Percentiles rank a stretch among this genome's conserved stretches.
Evolutionary conservation across 2,113 vertebrate genomes (phyloP).

Genomic region (Ailuropoda melanoleuca): DNA sequence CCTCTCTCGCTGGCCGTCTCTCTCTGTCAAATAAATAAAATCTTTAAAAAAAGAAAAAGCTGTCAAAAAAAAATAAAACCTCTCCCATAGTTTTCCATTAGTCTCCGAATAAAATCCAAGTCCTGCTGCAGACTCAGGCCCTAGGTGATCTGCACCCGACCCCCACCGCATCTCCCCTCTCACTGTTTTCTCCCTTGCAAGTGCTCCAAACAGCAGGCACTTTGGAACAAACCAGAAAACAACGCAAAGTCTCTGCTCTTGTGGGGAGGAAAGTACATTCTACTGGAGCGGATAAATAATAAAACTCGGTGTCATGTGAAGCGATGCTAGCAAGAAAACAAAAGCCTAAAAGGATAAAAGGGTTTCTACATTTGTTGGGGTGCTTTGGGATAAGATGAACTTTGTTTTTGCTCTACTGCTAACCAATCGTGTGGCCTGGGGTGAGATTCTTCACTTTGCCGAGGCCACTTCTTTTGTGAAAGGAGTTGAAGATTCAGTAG

Average conservation of each 20-base stretch:
- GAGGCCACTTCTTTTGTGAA: background rate
- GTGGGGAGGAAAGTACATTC: background rate
- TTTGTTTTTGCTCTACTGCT: background rate
- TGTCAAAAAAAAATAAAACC: background rate
- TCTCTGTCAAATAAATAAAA: too few relatives aligned
- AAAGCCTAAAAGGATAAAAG: background rate
- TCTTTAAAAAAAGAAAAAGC: too few relatives aligned
- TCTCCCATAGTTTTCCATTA: background rate
- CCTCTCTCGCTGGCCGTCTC: too few relatives aligned
- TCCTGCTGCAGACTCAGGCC: background rate
- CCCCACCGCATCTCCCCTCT: background rate
- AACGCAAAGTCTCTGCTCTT: background rate
- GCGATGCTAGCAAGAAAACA: background rate
- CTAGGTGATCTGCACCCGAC: background rate
- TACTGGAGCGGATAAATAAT: background rate
- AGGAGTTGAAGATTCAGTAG: background rate
- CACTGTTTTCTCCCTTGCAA: background rate
- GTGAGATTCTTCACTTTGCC: background rate
- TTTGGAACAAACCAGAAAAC: background rate
- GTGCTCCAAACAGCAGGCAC: background rate
- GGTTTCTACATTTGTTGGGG: background rate
- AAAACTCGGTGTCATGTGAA: background rate
- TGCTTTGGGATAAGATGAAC: background rate
- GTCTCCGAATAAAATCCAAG: conserved; percentile 23
- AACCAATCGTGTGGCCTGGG: background rate